A percentile compares a stretch with the other conserved stretches of the same genome.
phyloP scores from a whole-genome alignment of 2,797 vertebrate species.

The Tapirus indicus region DNA sequence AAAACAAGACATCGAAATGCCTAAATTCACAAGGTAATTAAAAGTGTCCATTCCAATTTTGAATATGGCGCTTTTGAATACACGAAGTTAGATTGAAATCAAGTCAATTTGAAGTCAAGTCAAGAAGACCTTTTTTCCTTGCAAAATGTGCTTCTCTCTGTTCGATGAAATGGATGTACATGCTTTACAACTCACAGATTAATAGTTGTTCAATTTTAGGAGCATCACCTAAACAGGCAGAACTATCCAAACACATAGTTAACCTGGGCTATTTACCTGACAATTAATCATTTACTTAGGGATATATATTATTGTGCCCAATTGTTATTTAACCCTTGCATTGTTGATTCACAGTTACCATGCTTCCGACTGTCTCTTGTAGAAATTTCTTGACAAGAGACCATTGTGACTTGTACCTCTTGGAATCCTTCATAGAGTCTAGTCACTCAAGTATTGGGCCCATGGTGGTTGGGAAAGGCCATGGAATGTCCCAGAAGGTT shows the following conservation, averaged over 20 bases:
- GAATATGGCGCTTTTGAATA: not conserved
- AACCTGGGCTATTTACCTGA: not conserved
- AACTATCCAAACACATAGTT: not conserved
- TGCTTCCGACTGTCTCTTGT: not conserved
- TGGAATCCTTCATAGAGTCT: not conserved
- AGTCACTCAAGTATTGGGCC: not conserved
- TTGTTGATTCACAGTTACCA: not conserved
- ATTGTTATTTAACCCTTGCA: not conserved
- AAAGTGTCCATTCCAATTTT: not conserved
- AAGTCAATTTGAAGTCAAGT: conserved; percentile 8
- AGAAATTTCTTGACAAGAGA: conserved; percentile 13
- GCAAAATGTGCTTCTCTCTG: not conserved
- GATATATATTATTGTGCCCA: not conserved
- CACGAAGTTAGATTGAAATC: not conserved
- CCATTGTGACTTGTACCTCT: not conserved
- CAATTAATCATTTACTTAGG: not conserved
- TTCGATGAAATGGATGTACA: not conserved
- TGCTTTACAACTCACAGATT: not conserved
- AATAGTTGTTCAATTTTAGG: not conserved
- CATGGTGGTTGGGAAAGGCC: not conserved
- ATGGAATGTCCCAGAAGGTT: not conserved
- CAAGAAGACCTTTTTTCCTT: conserved; percentile 35
- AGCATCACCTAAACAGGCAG: not conserved
- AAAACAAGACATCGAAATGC: not conserved
- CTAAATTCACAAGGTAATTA: not conserved